phyloP scores from a whole-genome alignment of 2,797 vertebrate genomes.

The Sternotherus odoratus region DNA sequence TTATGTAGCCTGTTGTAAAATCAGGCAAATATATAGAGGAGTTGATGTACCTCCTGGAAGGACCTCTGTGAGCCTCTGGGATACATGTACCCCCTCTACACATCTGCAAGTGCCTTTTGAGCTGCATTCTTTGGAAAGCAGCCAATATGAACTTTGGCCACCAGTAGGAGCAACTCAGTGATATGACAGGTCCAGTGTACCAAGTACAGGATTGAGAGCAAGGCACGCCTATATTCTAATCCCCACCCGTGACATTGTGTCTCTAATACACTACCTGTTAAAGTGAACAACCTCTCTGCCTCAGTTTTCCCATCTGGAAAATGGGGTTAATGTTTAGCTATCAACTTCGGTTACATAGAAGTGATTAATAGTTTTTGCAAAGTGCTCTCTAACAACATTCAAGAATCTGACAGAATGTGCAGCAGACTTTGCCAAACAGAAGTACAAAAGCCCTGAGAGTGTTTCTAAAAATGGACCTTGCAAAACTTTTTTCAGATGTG shows the following conservation, averaged over 20 bases:
- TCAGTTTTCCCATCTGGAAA: conserved; percentile 35
- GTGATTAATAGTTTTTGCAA: background rate
- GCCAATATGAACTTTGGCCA: background rate
- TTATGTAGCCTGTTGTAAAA: too few relatives aligned
- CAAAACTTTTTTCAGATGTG: background rate
- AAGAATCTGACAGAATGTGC: conserved; percentile 4
- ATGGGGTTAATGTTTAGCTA: conserved; percentile 18
- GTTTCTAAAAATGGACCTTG: background rate
- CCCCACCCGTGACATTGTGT: too few relatives aligned
- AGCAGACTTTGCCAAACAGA: background rate
- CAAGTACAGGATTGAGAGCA: conserved; percentile 1
- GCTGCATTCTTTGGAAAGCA: background rate
- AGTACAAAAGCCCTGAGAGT: background rate
- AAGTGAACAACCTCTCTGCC: background rate
- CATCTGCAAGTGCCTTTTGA: background rate
- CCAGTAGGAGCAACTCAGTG: background rate
- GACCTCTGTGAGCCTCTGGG: too few relatives aligned
- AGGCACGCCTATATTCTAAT: background rate
- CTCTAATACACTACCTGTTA: background rate
- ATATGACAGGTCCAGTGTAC: background rate
- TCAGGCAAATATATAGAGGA: too few relatives aligned
- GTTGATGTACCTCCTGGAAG: too few relatives aligned
- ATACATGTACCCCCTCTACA: too few relatives aligned
- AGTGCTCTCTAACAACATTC: background rate
- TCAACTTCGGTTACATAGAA: background rate